phyloP scores from a whole-genome alignment of 2,888 invertebrate species.

The Lamellibrachia satsuma region DNA sequence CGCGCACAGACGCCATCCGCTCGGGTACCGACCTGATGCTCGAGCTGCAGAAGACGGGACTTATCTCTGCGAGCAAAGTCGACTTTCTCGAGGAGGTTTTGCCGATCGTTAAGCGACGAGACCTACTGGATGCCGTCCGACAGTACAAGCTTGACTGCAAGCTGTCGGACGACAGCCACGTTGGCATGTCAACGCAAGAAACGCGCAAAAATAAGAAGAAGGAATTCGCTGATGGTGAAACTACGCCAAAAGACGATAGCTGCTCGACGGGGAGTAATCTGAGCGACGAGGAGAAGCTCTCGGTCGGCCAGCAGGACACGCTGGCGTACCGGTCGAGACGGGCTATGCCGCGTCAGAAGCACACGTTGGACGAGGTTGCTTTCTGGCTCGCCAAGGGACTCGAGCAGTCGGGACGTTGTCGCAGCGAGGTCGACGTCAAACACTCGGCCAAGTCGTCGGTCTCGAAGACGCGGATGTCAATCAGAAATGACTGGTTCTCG shows the following conservation, averaged over 20 bases:
- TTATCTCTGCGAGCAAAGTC: neutral
- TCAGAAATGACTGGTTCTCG: neutral
- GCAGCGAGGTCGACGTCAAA: neutral
- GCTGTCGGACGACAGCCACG: neutral
- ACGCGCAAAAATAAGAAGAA: neutral
- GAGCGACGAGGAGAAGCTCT: neutral
- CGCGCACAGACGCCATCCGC: neutral
- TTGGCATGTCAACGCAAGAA: constrained; percentile 8
- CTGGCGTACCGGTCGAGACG: neutral
- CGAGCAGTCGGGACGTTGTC: neutral
- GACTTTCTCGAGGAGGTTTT: neutral
- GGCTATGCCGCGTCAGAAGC: neutral
- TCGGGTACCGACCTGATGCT: neutral
- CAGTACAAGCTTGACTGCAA: neutral
- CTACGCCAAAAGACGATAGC: neutral
- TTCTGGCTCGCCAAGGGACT: constrained; percentile 7
- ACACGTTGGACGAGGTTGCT: neutral
- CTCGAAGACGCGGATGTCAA: neutral
- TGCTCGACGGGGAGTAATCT: neutral
- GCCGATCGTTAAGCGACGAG: neutral
- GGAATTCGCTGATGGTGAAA: neutral
- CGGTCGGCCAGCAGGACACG: neutral
- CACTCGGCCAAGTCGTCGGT: neutral
- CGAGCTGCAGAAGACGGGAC: constrained; percentile 13
- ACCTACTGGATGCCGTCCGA: neutral